Percentiles rank a stretch among this genome's conserved stretches.
phyloP scores from a whole-genome alignment of 1,140 invertebrate species.

The Trachymyrmex cornetzi region DNA sequence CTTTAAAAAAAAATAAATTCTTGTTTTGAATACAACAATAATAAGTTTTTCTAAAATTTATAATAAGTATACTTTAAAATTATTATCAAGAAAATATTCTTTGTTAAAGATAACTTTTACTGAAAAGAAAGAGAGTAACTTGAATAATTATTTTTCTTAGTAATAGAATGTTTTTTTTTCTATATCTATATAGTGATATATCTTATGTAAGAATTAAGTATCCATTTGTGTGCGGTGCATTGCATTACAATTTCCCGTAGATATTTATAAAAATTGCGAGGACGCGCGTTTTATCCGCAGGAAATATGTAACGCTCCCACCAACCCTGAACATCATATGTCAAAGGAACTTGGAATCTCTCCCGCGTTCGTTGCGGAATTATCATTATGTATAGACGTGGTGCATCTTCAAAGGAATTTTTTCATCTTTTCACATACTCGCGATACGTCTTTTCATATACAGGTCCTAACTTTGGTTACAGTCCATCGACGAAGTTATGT shows the following conservation, averaged over 20 bases:
- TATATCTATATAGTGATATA: not conserved
- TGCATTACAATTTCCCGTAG: slow-evolving; percentile 1
- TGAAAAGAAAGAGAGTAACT: too few species aligned
- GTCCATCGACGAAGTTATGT: slow-evolving; percentile 14
- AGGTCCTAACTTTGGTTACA: not conserved
- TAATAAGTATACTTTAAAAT: too few species aligned
- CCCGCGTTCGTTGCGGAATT: not conserved
- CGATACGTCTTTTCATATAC: slow-evolving; percentile 30
- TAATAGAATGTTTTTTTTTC: too few species aligned
- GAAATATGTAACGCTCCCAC: not conserved
- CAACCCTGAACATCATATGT: not conserved
- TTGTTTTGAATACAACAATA: too few species aligned
- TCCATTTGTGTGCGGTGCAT: not conserved
- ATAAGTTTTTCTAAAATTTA: too few species aligned
- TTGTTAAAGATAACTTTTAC: too few species aligned
- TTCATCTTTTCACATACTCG: not conserved
- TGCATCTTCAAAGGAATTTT: slow-evolving; percentile 10
- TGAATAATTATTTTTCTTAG: too few species aligned
- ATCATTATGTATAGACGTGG: not conserved
- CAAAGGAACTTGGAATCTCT: not conserved
- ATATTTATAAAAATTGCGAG: not conserved
- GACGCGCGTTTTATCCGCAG: not conserved
- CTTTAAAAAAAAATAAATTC: too few species aligned
- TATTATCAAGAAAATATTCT: too few species aligned
- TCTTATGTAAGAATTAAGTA: not conserved